phyloP scores from a whole-genome alignment of 2,797 vertebrate genomes.

The Synanceia verrucosa region DNA sequence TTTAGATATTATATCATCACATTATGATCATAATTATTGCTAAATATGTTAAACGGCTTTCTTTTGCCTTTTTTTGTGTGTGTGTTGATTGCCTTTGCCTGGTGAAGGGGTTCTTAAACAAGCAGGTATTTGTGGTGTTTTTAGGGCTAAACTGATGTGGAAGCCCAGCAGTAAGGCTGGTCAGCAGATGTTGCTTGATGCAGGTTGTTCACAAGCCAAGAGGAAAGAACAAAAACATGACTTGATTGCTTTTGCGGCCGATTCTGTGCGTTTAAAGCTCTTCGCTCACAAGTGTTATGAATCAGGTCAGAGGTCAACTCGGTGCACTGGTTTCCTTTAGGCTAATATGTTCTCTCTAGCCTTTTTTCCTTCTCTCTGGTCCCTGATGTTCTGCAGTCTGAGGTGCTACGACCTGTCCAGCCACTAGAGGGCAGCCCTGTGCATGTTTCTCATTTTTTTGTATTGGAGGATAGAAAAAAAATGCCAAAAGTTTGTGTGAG shows the following conservation, averaged over 20 bases:
- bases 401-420: slow-evolving; percentile 65
- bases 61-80: slow-evolving; percentile 45
- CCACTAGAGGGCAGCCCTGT: slow-evolving; percentile 59
- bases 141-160: slow-evolving; percentile 21
- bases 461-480: slow-evolving; percentile 41
- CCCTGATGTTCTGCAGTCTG: slow-evolving; percentile 41
- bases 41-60: slow-evolving; percentile 54
- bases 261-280: slow-evolving; percentile 18
- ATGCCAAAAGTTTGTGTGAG: slow-evolving; percentile 68
- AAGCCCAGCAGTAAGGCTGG: slow-evolving; percentile 41
- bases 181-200: slow-evolving; percentile 32
- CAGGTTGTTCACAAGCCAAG: slow-evolving; percentile 18
- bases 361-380: background rate
- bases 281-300: slow-evolving; percentile 12
- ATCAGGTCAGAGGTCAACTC: slow-evolving; percentile 24
- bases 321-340: slow-evolving; percentile 16
- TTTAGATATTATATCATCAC: slow-evolving; percentile 51
- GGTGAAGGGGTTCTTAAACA: slow-evolving; percentile 49
- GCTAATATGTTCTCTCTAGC: slow-evolving; percentile 7
- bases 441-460: slow-evolving; percentile 65
- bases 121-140: slow-evolving; percentile 44
- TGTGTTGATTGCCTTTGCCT: slow-evolving; percentile 64
- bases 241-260: slow-evolving; percentile 32
- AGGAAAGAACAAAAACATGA: slow-evolving; percentile 37
- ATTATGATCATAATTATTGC: slow-evolving; percentile 48